Evolutionary conservation across 64 coral and sea anemone species (phyloP), one percentile per base, ranked within the genome.

Genomic region (Exaiptasia diaphana): DNA sequence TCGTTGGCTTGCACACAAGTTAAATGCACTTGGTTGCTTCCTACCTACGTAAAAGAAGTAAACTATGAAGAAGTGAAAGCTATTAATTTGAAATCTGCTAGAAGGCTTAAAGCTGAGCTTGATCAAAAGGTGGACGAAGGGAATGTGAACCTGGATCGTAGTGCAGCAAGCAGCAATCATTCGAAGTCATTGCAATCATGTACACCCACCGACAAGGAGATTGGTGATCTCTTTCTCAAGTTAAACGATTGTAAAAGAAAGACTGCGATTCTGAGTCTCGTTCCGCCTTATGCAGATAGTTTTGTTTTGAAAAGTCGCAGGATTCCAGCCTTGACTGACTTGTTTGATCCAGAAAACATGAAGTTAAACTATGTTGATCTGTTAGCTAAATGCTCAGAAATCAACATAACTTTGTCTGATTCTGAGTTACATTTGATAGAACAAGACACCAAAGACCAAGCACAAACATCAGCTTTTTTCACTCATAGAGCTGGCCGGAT

Each of bases 21-120:
- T 0, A 74, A 64, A 73, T 75, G 78, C 48, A 44, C 53, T 29
- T 89, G 86, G 86, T 63, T 89, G 53, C 44, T 89, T 28, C 86
- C 86, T 2, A 72, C 46, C 20, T 61, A 62, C 45, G 86, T 89
- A 0, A 57, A 57, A 8, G 64, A 89, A 21, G 77, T 81, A 8
- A 13, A 23, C 36, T 89, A 81, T 71, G 65, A 62, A 4, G 39
- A 39, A 25, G 68, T 89, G 13, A 12, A 41, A 24, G 41, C 80
- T 31, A 89, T 80, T 39, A 55, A 89, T 36, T 89, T 89, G 20
- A 57, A 64, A 14, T 89, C 86, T 1, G 64, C 76, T 30, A 90
- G 76, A 57, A 77, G 76, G 58, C 33, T 54, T 31, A 90, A 76
- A 35, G 57, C 41, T 27, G 63, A 90, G 35, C 71, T 83, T 27